Evolutionary conservation across 2,888 invertebrate genomes (phyloP).

Genomic region (Chrysomela aeneicollis): DNA sequence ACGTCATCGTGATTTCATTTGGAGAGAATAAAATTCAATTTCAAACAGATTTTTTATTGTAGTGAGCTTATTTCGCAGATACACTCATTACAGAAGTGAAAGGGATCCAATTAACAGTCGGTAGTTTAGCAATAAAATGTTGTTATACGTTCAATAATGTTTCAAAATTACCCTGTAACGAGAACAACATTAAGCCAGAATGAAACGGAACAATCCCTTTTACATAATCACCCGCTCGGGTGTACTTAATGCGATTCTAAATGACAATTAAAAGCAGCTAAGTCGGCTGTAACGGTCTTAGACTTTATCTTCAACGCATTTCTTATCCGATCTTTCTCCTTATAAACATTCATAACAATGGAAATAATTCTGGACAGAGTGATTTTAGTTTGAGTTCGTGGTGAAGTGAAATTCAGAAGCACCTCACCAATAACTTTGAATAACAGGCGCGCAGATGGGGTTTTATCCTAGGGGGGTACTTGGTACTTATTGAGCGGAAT

Average conservation of each 20-base stretch:
- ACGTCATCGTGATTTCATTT: no score
- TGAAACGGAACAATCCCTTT: conserved; percentile 10
- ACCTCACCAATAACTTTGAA: not conserved
- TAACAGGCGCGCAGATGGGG: no score
- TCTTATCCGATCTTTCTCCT: conserved; percentile 10
- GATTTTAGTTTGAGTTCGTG: not conserved
- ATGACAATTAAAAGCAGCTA: conserved; percentile 28
- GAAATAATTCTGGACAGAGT: not conserved
- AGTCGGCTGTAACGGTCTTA: conserved; percentile 23
- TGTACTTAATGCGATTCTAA: conserved; percentile 26
- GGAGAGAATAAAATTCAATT: no score
- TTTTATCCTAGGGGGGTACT: no score
- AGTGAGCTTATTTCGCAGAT: no score
- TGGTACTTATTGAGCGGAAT: no score
- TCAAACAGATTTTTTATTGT: no score
- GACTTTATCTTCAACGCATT: conserved; percentile 14
- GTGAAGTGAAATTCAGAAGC: not conserved
- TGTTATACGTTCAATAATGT: not conserved
- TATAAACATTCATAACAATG: not conserved
- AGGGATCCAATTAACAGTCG: not conserved
- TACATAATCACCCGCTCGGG: conserved; percentile 24
- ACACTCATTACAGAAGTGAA: not conserved
- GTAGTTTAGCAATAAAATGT: conserved; percentile 5
- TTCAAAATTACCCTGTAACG: not conserved
- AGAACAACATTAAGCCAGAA: not conserved